Base-by-base conservation (phyloP, 2,113 vertebrate genomes). In the Craseonycteris thonglongyai region DNA sequence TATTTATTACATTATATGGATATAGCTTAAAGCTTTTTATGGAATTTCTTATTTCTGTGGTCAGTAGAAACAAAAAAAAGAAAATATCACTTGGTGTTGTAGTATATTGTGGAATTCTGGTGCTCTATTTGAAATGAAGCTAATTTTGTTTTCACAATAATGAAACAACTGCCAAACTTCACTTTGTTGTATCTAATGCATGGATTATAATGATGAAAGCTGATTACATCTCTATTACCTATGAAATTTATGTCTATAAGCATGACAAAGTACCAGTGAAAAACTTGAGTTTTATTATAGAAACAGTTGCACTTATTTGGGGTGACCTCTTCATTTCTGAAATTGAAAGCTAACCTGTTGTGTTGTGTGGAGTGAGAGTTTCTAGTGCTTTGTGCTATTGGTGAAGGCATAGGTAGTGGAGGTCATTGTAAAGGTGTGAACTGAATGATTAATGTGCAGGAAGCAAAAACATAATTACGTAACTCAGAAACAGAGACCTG, bases 11-110 rank as follows among this genome's bases (percentile, higher is more conserved):
- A n/a, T n/a, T n/a, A n/a, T n/a, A 95, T 96, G 88, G 91, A 45
- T 58, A 38, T 51, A 91, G 65, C 75, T 91, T 35, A 38, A 79
- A 86, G 61, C 1, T 63, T 75, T 91, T 86, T 72, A n/a, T 68
- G 82, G 74, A 80, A 22, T 72, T 95, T 93, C 80, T 90, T 87
- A 96, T 96, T 88, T 94, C 63, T 96, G 90, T 93, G 89, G 87
- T 84, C 91, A 85, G 80, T 40, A 88, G 83, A 96, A 95, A 88
- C 51, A 95, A 71, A 92, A 91, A 91, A 92, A 92, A 51, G 21
- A 79, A 91, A 89, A 35, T 82, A 49, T 93, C 61, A 75, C 45
- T 94, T 65, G 90, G 81, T 95, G 89, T 96, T 93, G 61, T 80
- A 92, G 83, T 87, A 42, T 78, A 33, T 74, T 90, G 61, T 78